phyloP scores from a whole-genome alignment of 2,888 invertebrate species.

The Apodemia duryi region DNA sequence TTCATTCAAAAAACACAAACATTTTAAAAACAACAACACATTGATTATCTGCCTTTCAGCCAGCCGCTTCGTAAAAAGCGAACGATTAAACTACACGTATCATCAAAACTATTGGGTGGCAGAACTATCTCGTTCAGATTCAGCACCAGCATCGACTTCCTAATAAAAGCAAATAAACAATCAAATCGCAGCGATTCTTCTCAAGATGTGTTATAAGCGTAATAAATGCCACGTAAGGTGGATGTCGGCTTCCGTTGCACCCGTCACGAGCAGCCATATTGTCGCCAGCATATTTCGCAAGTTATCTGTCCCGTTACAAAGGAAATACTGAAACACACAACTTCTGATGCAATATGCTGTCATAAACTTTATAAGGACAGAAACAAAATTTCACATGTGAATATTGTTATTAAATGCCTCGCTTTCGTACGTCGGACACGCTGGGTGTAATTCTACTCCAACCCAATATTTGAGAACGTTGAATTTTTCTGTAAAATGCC shows the following conservation, averaged over 20 bases:
- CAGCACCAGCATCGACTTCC: neutral
- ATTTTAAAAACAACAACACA: too few species aligned
- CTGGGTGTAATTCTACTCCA: too few species aligned
- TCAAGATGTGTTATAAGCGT: neutral
- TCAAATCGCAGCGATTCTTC: neutral
- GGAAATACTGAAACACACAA: constrained; percentile 16
- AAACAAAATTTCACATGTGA: constrained; percentile 2
- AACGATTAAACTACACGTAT: too few species aligned
- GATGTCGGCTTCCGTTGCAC: constrained; percentile 18
- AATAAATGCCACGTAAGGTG: constrained; percentile 8
- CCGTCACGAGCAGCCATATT: constrained; percentile 19
- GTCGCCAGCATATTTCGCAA: constrained; percentile 21
- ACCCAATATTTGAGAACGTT: neutral
- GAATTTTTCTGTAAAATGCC: neutral
- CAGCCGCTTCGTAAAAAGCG: too few species aligned
- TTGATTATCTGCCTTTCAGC: too few species aligned
- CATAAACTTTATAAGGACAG: constrained; percentile 5
- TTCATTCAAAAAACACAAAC: too few species aligned
- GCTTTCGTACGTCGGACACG: neutral
- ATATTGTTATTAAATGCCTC: neutral
- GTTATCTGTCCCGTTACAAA: constrained; percentile 18
- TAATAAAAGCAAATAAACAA: neutral
- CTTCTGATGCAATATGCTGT: constrained; percentile 9
- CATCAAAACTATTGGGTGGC: too few species aligned
- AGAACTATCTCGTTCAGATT: too few species aligned